Evolutionary conservation across 2,113 vertebrate species (phyloP).

Genomic region (Saimiri boliviensis): DNA sequence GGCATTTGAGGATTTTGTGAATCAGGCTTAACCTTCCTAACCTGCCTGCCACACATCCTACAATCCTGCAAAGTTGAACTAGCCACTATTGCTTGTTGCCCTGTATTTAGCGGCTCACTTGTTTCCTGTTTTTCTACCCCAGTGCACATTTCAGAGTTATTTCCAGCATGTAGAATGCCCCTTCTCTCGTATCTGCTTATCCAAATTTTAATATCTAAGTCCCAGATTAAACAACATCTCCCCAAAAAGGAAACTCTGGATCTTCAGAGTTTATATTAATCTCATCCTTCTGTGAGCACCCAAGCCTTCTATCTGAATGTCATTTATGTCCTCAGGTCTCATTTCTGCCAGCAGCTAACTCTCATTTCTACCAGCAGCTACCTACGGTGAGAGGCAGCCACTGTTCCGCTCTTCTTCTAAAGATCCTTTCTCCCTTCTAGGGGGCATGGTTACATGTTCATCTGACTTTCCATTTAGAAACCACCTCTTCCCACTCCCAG

Average conservation of each 20-base stretch:
- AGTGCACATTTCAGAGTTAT: neutral
- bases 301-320: neutral
- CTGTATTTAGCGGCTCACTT: neutral
- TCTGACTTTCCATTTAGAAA: neutral
- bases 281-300: neutral
- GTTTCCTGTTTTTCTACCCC: neutral
- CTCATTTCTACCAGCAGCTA: neutral
- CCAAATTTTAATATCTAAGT: neutral
- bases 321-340: neutral
- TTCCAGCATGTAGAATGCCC: neutral
- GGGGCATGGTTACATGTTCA: rapidly evolving
- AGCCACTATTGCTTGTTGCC: neutral
- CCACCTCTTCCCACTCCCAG: neutral
- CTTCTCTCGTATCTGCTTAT: neutral
- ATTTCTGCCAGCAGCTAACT: neutral
- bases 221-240: neutral
- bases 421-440: neutral
- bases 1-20: neutral
- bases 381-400: neutral
- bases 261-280: neutral
- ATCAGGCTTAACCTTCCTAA: neutral
- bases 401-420: neutral
- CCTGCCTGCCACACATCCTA: neutral
- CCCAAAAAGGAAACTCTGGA: neutral
- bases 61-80: neutral